phyloP scores from a whole-genome alignment of 2,113 vertebrate species.

The Chaetorhynchus papuensis region DNA sequence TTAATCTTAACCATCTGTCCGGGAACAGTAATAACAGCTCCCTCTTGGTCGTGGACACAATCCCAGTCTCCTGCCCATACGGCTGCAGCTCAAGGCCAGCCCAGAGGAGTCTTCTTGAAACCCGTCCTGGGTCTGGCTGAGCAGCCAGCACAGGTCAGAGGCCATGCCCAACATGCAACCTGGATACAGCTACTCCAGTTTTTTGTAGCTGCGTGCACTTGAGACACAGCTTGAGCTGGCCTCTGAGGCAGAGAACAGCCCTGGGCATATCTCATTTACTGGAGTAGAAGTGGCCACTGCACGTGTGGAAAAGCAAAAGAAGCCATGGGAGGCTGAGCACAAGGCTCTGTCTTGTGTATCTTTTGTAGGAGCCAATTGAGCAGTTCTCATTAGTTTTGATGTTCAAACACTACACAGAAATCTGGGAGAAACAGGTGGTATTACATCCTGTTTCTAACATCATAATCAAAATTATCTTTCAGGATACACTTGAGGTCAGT shows the following conservation, averaged over 20 bases:
- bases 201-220: neutral
- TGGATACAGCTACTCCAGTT: neutral
- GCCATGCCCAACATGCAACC: neutral
- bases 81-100: neutral
- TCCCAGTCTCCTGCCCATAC: rapidly evolving
- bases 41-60: rapidly evolving
- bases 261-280: neutral
- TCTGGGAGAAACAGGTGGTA: slow-evolving; percentile 2
- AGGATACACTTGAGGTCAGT: neutral
- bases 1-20: neutral
- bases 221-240: neutral
- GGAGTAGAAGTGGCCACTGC: neutral
- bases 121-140: rapidly evolving
- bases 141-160: neutral
- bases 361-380: neutral
- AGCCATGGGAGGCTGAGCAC: neutral
- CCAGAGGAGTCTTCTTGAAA: neutral
- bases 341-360: neutral
- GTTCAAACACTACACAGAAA: neutral
- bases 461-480: slow-evolving; percentile 21
- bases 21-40: neutral
- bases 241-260: neutral
- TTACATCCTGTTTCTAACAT: slow-evolving; percentile 19
- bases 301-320: neutral
- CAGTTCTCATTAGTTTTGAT: neutral